phyloP scores from a whole-genome alignment of 2,113 vertebrate species.

The Strigops habroptila region DNA sequence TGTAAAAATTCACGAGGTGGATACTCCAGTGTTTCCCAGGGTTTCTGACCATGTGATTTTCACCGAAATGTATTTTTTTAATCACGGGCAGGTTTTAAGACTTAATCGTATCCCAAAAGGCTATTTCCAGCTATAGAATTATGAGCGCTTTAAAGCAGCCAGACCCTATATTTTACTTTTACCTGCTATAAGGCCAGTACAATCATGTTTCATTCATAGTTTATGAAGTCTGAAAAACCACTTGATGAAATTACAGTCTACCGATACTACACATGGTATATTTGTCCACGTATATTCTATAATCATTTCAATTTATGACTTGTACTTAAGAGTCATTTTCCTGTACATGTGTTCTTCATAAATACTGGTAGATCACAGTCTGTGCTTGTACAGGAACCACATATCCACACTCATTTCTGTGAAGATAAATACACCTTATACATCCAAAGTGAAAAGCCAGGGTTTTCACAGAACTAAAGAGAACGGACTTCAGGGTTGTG shows the following conservation, averaged over 20 bases:
- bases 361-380: constrained; percentile 50
- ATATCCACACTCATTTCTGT: constrained; percentile 62
- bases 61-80: constrained; percentile 28
- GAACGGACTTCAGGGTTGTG: background rate
- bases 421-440: constrained; percentile 57
- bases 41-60: constrained; percentile 13
- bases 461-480: constrained; percentile 6
- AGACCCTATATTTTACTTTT: constrained; percentile 46
- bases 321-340: constrained; percentile 66
- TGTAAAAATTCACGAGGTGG: constrained; percentile 59
- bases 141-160: constrained; percentile 41
- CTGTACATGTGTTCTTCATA: constrained; percentile 71
- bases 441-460: constrained; percentile 45
- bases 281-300: constrained; percentile 59
- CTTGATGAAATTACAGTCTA: constrained; percentile 69
- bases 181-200: constrained; percentile 49
- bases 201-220: constrained; percentile 64
- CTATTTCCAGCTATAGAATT: constrained; percentile 50
- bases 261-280: constrained; percentile 60
- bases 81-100: constrained; percentile 43
- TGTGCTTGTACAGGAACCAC: constrained; percentile 37
- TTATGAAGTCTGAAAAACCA: constrained; percentile 68
- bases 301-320: constrained; percentile 71
- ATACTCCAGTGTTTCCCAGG: constrained; percentile 17
- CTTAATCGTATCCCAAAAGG: constrained; percentile 53